Base-by-base conservation (phyloP, 2,797 vertebrate species). In the Accipiter superciliosus region DNA sequence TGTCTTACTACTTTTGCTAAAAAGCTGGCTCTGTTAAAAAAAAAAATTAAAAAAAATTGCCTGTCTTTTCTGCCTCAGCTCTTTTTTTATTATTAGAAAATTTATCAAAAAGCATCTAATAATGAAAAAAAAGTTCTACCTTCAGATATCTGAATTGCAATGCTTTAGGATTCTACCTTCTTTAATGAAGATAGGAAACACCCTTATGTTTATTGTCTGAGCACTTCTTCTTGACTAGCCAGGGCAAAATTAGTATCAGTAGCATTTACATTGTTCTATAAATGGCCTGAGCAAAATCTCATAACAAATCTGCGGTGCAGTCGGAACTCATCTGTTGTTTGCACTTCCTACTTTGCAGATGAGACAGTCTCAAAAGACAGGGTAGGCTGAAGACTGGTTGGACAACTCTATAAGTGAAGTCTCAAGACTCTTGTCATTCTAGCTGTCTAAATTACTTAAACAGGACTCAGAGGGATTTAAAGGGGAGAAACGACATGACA, bases 341-440 rank as follows among this genome's bases (percentile, higher is more conserved):
- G 91, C 94, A 97, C 97, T 98, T 98, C 96, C 97, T 97, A 96
- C 95, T 97, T 95, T 82, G 91, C 92, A 97, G 96, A 97, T 85
- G 93, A 98, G 96, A 96, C 85, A 70, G 97, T 98, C 98, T 98
- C 98, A 93, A 95, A 98, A 98, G 98, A 95, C 98, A 95, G 92
- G 92, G 87, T 81, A 97, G 97, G 97, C 98, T 98, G 97, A 98
- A 98, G 98, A 98, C 96, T 97, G 97, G 97, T 98, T 98, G 98
- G 98, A 98, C 97, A 97, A 98, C 98, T 98, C 98, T 98, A 98
- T 99, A 99, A 98, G 98, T 97, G 98, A 98, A 97, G 95, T 98
- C 99, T 99, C 98, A 97, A 98, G 98, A 98, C 98, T 98, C 98
- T 98, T 99, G 98, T 99, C 99, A 99, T 98, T 98, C 97, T 98